A percentile compares a stretch with the other conserved stretches of the same genome.
phyloP scores from a whole-genome alignment of 2,113 vertebrate species.

The Triplophysa tibetana region DNA sequence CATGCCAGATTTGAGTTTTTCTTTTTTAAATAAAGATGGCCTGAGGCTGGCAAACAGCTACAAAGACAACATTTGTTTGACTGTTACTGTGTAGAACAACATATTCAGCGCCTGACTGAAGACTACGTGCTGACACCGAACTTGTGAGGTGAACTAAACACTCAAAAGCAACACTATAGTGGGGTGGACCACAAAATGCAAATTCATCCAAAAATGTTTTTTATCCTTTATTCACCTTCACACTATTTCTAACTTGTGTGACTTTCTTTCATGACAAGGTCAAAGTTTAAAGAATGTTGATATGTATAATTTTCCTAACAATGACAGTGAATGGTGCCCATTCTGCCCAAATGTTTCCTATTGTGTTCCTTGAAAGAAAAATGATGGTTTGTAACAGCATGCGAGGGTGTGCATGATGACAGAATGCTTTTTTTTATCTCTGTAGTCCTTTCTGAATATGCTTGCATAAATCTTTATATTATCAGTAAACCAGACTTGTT shows the following conservation, averaged over 20 bases:
- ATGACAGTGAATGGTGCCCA: no score
- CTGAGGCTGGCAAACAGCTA: slow-evolving; percentile 34
- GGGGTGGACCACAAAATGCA: background rate
- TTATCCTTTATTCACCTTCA: no score
- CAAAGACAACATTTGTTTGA: slow-evolving; percentile 45
- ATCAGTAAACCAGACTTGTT: background rate
- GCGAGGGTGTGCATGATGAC: no score
- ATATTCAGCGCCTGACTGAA: slow-evolving; percentile 41
- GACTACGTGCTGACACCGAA: background rate
- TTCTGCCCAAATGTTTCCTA: no score
- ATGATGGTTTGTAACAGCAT: no score
- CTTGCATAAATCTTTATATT: background rate
- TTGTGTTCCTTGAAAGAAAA: no score
- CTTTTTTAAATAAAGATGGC: slow-evolving; percentile 31
- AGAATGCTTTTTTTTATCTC: background rate
- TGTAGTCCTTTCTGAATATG: background rate
- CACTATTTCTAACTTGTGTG: no score
- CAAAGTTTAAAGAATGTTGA: no score
- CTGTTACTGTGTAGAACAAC: slow-evolving; percentile 5
- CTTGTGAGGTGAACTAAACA: background rate
- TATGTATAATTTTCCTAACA: no score
- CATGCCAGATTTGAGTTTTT: slow-evolving; percentile 32
- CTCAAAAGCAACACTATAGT: background rate
- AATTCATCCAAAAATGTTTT: no score
- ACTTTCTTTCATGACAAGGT: no score